A percentile compares a stretch with the other conserved stretches of the same genome.
These are phyloP conservation scores for Capitella teleta DNA, from an alignment of 1,140 invertebrate genomes.

Conservation along the genomic window DNA sequence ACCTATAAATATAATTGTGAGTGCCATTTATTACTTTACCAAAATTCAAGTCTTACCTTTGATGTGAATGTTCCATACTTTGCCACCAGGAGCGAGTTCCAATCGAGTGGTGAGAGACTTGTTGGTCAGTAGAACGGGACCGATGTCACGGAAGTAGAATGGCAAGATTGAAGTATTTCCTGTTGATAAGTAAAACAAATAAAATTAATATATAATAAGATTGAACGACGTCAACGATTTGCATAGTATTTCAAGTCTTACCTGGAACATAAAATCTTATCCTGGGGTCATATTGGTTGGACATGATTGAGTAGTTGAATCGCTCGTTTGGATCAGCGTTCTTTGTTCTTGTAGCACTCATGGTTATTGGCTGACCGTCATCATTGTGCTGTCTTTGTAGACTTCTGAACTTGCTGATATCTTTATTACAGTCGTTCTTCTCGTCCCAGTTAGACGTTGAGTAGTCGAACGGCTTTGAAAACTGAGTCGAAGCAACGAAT, in stretches of 20 bases:
- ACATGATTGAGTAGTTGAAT: constrained; percentile 11
- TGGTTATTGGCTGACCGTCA: constrained; percentile 2
- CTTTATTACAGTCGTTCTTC: constrained; percentile 9
- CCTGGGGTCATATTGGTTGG: constrained; percentile 5
- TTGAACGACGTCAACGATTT: no score
- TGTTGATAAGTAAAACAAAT: background rate
- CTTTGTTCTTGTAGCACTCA: background rate
- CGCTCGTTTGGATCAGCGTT: no score
- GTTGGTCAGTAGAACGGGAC: constrained; percentile 8
- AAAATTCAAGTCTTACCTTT: constrained; percentile 6
- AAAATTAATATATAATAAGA: background rate
- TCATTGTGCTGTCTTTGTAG: constrained; percentile 6
- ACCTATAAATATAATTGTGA: constrained; percentile 7
- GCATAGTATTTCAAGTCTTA: no score
- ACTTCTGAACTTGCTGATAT: constrained; percentile 3
- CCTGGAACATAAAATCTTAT: constrained; percentile 13
- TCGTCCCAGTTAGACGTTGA: constrained; percentile 11
- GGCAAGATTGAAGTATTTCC: constrained; percentile 11
- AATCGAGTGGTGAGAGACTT: constrained; percentile 8
- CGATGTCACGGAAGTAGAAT: constrained; percentile 9
- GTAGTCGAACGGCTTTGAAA: constrained; percentile 11
- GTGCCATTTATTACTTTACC: background rate
- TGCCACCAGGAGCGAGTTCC: background rate
- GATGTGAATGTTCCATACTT: constrained; percentile 9
- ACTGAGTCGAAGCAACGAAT: constrained; percentile 8